These are phyloP conservation scores for Phocides pigmalion DNA, from an alignment of 1,140 invertebrate species.

Conservation along the genomic window DNA sequence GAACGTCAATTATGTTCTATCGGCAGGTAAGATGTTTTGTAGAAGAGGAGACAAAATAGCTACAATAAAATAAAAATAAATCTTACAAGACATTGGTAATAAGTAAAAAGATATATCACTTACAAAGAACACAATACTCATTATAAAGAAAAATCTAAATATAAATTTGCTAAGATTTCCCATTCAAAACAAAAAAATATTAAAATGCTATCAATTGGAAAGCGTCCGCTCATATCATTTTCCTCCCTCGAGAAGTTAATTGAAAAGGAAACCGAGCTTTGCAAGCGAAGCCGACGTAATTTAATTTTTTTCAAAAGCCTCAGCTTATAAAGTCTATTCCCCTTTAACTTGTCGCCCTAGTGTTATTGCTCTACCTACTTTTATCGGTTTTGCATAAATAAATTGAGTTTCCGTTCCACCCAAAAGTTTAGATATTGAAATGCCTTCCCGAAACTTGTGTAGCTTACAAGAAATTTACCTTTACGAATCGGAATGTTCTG, in stretches of 20 bases:
- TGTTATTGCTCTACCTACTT: background rate
- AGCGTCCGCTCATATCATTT: conserved; percentile 23
- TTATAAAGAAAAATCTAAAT: background rate
- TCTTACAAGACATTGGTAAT: no score
- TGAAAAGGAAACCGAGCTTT: conserved; percentile 27
- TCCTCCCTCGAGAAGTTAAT: conserved; percentile 33
- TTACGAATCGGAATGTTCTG: background rate
- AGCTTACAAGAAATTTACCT: background rate
- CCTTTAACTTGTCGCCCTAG: conserved; percentile 1
- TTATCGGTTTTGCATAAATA: conserved; percentile 15
- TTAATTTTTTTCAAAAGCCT: conserved; percentile 26
- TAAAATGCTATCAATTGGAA: conserved; percentile 15
- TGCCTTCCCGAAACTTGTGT: background rate
- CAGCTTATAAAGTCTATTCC: background rate
- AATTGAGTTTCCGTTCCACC: conserved; percentile 6
- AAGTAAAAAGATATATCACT: no score
- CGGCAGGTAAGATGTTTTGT: no score
- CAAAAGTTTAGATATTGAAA: conserved; percentile 3
- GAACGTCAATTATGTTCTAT: no score
- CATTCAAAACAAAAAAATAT: conserved; percentile 24
- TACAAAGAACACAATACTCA: conserved; percentile 4
- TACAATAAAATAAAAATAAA: no score
- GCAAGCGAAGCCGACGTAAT: conserved; percentile 16
- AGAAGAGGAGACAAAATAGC: no score
- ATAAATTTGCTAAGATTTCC: background rate